A percentile compares a stretch with the other conserved stretches of the same genome.
Conservation (phyloP, 1,140 invertebrate species). For the Aplysia californica region DNA sequence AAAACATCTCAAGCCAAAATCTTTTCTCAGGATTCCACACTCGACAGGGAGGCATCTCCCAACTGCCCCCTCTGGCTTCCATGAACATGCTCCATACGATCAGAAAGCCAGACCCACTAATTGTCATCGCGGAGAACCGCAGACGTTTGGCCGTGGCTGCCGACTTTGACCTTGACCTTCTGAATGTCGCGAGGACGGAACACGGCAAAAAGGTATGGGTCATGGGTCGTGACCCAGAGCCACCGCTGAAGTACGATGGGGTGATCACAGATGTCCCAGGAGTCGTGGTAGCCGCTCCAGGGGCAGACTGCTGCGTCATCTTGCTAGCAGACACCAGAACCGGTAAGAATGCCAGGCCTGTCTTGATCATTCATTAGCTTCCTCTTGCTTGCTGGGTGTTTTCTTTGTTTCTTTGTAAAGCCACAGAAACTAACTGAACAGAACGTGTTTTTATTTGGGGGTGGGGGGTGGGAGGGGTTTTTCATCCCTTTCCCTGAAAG, state of each 20-base stretch:
- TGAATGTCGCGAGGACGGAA: slow-evolving; percentile 33
- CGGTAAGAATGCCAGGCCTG: too few species aligned
- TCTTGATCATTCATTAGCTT: too few species aligned
- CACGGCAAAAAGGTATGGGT: slow-evolving; percentile 40
- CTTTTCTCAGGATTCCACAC: slow-evolving; percentile 39
- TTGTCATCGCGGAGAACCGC: slow-evolving; percentile 42
- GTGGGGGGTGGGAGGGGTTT: too few species aligned
- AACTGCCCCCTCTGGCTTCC: slow-evolving; percentile 34
- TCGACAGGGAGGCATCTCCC: slow-evolving; percentile 42
- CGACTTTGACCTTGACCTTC: slow-evolving; percentile 31
- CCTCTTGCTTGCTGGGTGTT: too few species aligned
- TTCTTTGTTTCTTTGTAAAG: too few species aligned
- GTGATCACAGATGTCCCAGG: slow-evolving; percentile 29
- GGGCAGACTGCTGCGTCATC: slow-evolving; percentile 45
- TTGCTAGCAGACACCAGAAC: slow-evolving; percentile 45
- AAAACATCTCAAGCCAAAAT: too few species aligned
- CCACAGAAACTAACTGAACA: too few species aligned
- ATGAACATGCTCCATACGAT: slow-evolving; percentile 38
- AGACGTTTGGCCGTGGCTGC: slow-evolving; percentile 33
- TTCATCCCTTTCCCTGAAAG: too few species aligned
- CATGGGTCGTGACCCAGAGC: slow-evolving; percentile 21
- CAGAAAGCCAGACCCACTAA: slow-evolving; percentile 36
- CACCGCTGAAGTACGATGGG: slow-evolving; percentile 36
- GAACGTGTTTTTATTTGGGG: too few species aligned
- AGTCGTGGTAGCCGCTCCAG: slow-evolving; percentile 40